Evolutionary conservation across 2,888 invertebrate genomes (phyloP), one percentile per base, ranked within the genome.

Genomic region (Polydrusus tereticollis): DNA sequence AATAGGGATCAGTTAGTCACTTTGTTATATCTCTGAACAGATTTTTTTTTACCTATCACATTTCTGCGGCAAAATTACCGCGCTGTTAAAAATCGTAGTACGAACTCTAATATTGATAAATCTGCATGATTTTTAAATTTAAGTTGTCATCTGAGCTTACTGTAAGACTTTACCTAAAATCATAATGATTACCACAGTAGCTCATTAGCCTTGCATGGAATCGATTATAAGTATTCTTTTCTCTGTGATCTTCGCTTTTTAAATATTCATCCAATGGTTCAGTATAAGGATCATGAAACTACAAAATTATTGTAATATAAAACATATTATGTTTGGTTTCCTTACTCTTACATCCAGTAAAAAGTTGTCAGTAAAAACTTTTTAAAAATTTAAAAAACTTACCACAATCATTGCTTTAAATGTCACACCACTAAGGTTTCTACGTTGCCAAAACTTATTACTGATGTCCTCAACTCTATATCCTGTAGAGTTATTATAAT

Each of bases 141-240:
- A n/a, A n/a, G n/a, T n/a, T n/a, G n/a, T n/a, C n/a, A n/a, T n/a
- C n/a, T n/a, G n/a, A 57, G n/a, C 8, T 26, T 60, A 12, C 23
- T 36, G 4, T 58, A 29, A n/a, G n/a, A n/a, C 8, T 76, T 78
- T 75, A 83, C 82, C 77, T 77, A 62, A 78, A 83, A 67, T 82
- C 79, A 67, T 82, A 82, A 69, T 79, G 82, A 52, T 81, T 73
- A 33, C 75, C 69, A 41, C 81, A 80, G 52, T 76, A 77, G 16
- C 75, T 65, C 41, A 82, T 62, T 12, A 82, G 47, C 33, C 78
- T 75, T 12, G 76, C 65, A 50, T 83, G 81, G 69, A 81, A 82
- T 74, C 82, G 69, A 68, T 82, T 81, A 60, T 82, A 82, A 4
- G 80, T 80, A 68, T 83, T 82, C 4, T 80, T 74, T 62, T 80